phyloP scores from a whole-genome alignment of 1,140 invertebrate genomes.

The Anastrepha obliqua region DNA sequence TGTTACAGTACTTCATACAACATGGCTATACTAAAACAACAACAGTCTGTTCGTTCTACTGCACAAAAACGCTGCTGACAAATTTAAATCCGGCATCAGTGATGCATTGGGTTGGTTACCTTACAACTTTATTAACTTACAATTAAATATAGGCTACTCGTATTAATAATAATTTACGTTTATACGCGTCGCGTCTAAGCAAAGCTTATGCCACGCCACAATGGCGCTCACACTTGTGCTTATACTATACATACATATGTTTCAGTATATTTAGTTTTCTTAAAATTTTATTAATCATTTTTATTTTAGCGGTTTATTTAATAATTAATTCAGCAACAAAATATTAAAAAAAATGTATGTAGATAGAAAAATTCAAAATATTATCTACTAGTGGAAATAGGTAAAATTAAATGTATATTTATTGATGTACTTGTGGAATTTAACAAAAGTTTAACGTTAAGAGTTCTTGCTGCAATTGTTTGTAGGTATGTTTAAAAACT shows the following conservation, averaged over 20 bases:
- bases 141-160: background rate
- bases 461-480: background rate
- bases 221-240: background rate
- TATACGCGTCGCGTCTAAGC: background rate
- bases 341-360: background rate
- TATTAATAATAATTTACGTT: background rate
- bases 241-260: background rate
- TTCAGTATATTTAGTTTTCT: background rate
- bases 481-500: slow-evolving; percentile 26
- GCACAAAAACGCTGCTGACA: no score
- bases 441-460: background rate
- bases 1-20: no score
- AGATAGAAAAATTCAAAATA: background rate
- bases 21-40: no score
- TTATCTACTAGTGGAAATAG: no score
- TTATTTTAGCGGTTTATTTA: background rate
- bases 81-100: no score
- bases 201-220: background rate
- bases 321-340: slow-evolving; percentile 40
- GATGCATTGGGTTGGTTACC: no score
- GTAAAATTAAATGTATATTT: no score
- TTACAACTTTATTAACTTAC: background rate
- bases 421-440: slow-evolving; percentile 11
- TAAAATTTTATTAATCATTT: slow-evolving; percentile 8
- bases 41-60: no score